phyloP scores from a whole-genome alignment of 2,113 vertebrate genomes.

The Platycercus adscitus region DNA sequence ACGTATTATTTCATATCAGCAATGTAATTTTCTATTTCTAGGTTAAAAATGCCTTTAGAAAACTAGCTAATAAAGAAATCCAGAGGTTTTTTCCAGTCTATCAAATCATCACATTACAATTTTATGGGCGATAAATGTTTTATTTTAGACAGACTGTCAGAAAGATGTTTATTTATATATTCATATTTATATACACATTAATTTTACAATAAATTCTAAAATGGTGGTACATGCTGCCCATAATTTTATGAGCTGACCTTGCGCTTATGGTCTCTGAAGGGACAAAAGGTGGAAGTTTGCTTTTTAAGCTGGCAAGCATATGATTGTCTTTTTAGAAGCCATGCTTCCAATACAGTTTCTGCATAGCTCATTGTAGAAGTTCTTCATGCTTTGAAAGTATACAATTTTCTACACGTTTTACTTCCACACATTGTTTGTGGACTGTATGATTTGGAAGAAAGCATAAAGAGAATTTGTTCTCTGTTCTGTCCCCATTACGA shows the following conservation, averaged over 20 bases:
- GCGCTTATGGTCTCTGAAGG: background rate
- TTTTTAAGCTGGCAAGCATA: background rate
- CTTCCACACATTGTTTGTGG: background rate
- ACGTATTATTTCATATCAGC: background rate
- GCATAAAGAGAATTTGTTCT: background rate
- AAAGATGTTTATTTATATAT: conserved; percentile 21
- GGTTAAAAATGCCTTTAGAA: background rate
- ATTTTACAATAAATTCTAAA: conserved; percentile 4
- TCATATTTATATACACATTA: background rate
- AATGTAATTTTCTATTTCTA: background rate
- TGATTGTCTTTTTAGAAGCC: background rate
- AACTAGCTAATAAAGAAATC: conserved; percentile 3
- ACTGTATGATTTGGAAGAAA: background rate
- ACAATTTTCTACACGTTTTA: background rate
- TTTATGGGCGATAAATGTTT: conserved; percentile 37
- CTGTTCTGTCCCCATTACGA: background rate
- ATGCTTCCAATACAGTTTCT: background rate
- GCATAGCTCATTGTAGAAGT: background rate
- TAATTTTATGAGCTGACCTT: background rate
- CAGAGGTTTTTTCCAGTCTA: background rate
- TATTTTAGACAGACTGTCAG: conserved; percentile 19
- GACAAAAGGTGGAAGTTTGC: background rate
- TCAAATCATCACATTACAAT: conserved; percentile 6
- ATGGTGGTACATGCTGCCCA: background rate
- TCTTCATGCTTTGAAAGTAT: background rate